Evolutionary conservation across 2,888 invertebrate species (phyloP), one percentile per base, ranked within the genome.

Genomic region (Drosophila mimica): DNA sequence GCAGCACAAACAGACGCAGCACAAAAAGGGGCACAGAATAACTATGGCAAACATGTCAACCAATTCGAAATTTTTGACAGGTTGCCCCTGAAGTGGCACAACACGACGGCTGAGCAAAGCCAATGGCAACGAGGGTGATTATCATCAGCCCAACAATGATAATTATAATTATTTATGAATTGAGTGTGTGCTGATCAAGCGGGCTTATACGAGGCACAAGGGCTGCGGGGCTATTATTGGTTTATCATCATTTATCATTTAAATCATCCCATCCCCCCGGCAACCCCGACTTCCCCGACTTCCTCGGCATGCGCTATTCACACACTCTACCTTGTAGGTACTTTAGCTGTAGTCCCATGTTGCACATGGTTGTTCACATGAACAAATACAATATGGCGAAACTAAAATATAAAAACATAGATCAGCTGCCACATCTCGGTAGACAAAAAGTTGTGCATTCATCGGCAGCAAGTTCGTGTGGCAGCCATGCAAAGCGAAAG

Each of bases 21-120:
- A 43, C 20, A 17, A 20, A 33, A 48, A 31, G 17, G n/a, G 17
- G 13, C 33, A 53, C 25, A 57, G 49, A 20, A 40, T 30, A 70
- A 73, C 74, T 66, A 72, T 62, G 60, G 78, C 90, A 86, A 89
- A 86, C 89, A 86, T 82, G 90, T 86, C 90, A 88, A 82, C 62
- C 69, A 83, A 85, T 61, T 72, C 57, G 34, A 61, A 72, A 76
- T 65, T 89, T 89, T 61, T 86, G 85, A 86, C 85, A 89, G 72
- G 49, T 76, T 66, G 83, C 83, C 70, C 79, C 86, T 82, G 90
- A 85, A 86, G 88, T 86, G 85, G 81, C 86, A 78, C 51, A 66
- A 56, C 62, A 49, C 51, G 40, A 28, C 62, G 40, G 53, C 20
- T 52, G 52, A 34, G 52, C 58, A 58, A 53, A 43, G 70, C 67